A percentile compares a stretch with the other conserved stretches of the same genome.
These are phyloP conservation scores for Etheostoma nigrum DNA, from an alignment of 2,797 vertebrate species.

Conservation along the genomic window DNA sequence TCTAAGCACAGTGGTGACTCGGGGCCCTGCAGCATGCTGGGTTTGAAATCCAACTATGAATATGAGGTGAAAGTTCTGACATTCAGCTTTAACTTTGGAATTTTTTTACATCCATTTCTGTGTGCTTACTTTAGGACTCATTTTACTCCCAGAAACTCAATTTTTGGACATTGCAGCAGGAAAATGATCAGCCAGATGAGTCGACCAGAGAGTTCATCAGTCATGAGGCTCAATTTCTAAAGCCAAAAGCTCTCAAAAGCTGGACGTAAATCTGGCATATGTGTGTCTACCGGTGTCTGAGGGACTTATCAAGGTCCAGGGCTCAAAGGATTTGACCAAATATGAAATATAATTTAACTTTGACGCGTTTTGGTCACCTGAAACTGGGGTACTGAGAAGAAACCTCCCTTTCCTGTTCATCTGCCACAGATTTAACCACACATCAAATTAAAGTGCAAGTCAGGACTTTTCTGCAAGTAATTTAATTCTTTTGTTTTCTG, in stretches of 20 bases:
- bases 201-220: not conserved
- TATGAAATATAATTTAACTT: not conserved
- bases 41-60: not conserved
- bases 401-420: not conserved
- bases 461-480: not conserved
- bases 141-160: not conserved
- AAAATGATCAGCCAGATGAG: not conserved
- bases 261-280: not conserved
- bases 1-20: not conserved
- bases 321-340: not conserved
- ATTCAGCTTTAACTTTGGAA: not conserved
- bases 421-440: accelerated
- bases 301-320: not conserved
- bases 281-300: not conserved
- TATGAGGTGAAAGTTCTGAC: not conserved
- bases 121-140: not conserved
- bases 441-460: not conserved
- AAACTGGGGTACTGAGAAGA: not conserved
- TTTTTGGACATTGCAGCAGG: not conserved
- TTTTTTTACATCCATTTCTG: not conserved
- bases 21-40: not conserved
- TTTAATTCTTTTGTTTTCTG: not conserved
- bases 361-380: not conserved
- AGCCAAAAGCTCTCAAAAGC: not conserved
- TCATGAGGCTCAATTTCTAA: not conserved